Percentiles rank a stretch among this genome's conserved stretches.
These are phyloP conservation scores for Leptobrachium leishanense DNA, from an alignment of 2,113 vertebrate species.

Conservation along the genomic window DNA sequence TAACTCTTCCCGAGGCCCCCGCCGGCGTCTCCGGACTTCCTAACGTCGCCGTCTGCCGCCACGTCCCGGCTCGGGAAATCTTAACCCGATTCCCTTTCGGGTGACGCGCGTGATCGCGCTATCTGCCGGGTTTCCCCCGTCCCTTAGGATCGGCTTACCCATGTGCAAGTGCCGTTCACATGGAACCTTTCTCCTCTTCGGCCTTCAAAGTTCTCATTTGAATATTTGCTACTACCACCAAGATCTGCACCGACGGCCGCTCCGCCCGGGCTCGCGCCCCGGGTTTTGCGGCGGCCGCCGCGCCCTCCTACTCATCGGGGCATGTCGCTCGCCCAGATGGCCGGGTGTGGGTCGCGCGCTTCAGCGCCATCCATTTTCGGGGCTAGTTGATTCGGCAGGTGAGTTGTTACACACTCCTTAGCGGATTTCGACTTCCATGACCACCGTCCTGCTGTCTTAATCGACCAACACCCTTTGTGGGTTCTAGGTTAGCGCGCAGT, in stretches of 20 bases:
- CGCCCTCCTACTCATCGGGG: constrained; percentile 16
- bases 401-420: no score
- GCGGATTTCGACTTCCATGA: no score
- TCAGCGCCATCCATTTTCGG: no score
- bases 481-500: background rate
- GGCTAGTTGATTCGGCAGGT: no score
- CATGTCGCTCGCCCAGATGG: constrained; percentile 9
- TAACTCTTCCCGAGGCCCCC: constrained; percentile 26
- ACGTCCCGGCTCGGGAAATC: constrained; percentile 33
- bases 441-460: no score
- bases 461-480: background rate
- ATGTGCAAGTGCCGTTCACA: constrained; percentile 40
- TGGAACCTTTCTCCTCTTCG: constrained; percentile 39
- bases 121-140: background rate
- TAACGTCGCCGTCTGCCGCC: constrained; percentile 13
- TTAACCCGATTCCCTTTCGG: constrained; percentile 29
- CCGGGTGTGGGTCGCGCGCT: no score
- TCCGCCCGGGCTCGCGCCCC: constrained; percentile 13
- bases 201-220: background rate
- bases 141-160: constrained; percentile 33
- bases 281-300: constrained; percentile 1
- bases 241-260: background rate
- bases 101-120: constrained; percentile 1
- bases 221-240: no score
- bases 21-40: constrained; percentile 33